Evolutionary conservation across 2,113 vertebrate species (phyloP).

Genomic region (Campylomormyrus tamandua): DNA sequence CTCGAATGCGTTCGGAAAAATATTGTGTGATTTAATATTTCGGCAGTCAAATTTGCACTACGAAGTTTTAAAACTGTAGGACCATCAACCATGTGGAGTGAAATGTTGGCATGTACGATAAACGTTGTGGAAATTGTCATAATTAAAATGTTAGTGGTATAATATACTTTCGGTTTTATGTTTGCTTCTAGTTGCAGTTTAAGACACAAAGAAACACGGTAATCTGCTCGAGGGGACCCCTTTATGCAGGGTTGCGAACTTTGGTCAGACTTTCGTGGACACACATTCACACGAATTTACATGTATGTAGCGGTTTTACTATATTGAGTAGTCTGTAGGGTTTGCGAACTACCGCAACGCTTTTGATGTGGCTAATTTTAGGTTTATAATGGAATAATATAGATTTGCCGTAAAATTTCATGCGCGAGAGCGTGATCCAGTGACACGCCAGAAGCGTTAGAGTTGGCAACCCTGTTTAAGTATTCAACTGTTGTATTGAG

Average conservation of each 20-base stretch:
- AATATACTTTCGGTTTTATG: background rate
- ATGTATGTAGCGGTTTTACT: no score
- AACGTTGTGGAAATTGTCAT: background rate
- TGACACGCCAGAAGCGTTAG: no score
- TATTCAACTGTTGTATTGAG: no score
- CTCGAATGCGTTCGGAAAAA: background rate
- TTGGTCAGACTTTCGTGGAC: no score
- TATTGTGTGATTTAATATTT: background rate
- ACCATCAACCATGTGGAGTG: background rate
- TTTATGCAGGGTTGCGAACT: no score
- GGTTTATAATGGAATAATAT: no score
- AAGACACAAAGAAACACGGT: background rate
- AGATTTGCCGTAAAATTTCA: no score
- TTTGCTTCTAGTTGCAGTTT: background rate
- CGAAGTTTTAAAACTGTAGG: background rate
- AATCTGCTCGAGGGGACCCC: background rate
- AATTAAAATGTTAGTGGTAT: background rate
- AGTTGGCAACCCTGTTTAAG: background rate
- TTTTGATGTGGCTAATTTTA: no score
- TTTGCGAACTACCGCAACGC: no score
- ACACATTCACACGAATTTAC: no score
- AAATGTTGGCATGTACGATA: background rate
- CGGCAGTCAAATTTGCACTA: background rate
- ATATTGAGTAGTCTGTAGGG: no score
- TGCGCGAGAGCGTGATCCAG: no score